Evolutionary conservation across 2,113 vertebrate genomes (phyloP).

Genomic region (Melozone crissalis): DNA sequence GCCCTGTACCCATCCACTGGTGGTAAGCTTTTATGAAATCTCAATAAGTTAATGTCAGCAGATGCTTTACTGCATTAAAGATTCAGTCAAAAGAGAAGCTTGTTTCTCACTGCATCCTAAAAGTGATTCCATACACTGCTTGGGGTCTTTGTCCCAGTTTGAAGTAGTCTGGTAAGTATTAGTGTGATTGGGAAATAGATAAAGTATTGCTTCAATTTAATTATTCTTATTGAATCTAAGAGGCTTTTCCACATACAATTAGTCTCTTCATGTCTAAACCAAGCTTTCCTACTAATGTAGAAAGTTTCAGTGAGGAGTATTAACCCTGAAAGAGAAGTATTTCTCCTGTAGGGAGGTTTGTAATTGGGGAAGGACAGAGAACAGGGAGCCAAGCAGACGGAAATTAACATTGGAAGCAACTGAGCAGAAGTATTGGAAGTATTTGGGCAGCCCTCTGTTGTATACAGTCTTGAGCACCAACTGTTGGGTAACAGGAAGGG

Average conservation of each 20-base stretch:
- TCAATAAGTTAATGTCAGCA: not conserved
- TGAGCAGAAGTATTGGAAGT: not conserved
- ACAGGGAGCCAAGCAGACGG: not conserved
- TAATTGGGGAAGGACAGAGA: not conserved
- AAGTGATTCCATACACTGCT: not conserved
- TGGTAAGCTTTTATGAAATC: constrained; percentile 1
- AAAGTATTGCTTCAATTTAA: constrained; percentile 16
- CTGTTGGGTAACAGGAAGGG: not conserved
- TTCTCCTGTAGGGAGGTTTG: not conserved
- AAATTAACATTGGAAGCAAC: not conserved
- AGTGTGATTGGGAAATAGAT: not conserved
- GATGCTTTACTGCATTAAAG: constrained; percentile 3
- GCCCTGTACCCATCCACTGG: not conserved
- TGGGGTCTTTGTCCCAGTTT: not conserved
- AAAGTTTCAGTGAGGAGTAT: not conserved
- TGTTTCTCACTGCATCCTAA: not conserved
- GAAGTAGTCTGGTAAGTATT: not conserved
- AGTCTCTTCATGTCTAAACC: not conserved
- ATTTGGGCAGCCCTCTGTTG: not conserved
- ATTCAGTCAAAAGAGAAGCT: not conserved
- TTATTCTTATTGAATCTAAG: constrained; percentile 19
- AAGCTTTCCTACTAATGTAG: not conserved
- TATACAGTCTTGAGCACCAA: not conserved
- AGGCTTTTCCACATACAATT: not conserved
- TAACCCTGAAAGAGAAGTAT: not conserved